Base-by-base conservation (phyloP, 1,140 invertebrate genomes). In the Ceratosolen solmsi region DNA sequence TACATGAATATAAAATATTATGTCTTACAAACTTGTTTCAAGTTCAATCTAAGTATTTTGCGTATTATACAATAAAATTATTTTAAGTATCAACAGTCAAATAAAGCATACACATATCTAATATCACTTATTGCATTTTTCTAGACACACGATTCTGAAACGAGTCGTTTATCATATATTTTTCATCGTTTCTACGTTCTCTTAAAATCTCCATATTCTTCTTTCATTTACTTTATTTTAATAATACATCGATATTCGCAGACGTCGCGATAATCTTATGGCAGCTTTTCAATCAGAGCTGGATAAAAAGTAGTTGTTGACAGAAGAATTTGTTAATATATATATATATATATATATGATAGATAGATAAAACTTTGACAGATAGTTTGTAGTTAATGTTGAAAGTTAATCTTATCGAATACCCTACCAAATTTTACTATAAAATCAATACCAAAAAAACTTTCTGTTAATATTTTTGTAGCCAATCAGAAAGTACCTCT, bases 191-290 rank as follows among this genome's bases (percentile, higher is more conserved):
- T 58, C 30, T 77, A 82, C 27, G 13, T 82, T 70, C 60, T 71
- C 22, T 75, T 74, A 60, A 74, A 74, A n/a, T 73, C 27, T 73
- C 41, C 73, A 25, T 74, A 54, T 75, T 70, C 75, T 71, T 76
- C 7, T 71, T 73, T 76, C 36, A 38, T 36, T 5, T 82, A 82
- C 60, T 70, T 76, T 75, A 75, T 77, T 70, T 58, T 60, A 60
- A 71, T 56, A 30, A 77, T 36, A 82, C 63, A 71, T 77, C 74
- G n/a, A 82, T 76, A 82, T 77, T 79, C 75, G 46, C 58, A 25
- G 63, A 73, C 54, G 68, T 36, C 25, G 74, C 56, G 38, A 82
- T 78, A 70, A 78, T 82, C 3, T 73, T 78, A 54, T 79, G 81
- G 81, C 70, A 79, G 75, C 75, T 54, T 79, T 77, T 78, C 27